A percentile compares a stretch with the other conserved stretches of the same genome.
Conservation (phyloP, 2,113 vertebrate genomes). For the Sciurus niger region DNA sequence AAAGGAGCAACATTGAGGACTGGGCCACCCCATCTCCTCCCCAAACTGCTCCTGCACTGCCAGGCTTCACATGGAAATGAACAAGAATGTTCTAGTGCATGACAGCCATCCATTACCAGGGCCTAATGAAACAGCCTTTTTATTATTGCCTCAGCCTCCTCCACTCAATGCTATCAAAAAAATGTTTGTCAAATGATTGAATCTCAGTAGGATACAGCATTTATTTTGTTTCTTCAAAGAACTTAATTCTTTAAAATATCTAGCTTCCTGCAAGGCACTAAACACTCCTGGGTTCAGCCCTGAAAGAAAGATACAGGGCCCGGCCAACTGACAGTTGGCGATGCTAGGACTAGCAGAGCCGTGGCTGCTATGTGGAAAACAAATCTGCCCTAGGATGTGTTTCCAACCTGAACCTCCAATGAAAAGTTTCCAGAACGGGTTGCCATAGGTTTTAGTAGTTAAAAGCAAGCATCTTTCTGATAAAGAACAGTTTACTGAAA, state of each 20-base stretch:
- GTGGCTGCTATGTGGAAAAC: neutral
- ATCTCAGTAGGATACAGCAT: neutral
- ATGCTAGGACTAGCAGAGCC: neutral
- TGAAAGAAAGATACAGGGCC: neutral
- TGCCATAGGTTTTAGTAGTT: neutral
- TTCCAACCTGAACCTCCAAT: neutral
- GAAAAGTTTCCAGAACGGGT: neutral
- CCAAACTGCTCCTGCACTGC: neutral
- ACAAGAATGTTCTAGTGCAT: neutral
- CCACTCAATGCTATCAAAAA: neutral
- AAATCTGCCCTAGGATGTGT: neutral
- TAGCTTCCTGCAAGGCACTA: too few species aligned
- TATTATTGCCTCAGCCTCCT: constrained; percentile 29
- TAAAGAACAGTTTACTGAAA: neutral
- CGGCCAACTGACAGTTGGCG: neutral
- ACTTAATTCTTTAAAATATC: neutral
- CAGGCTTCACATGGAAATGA: neutral
- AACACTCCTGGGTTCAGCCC: neutral
- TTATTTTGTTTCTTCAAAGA: neutral
- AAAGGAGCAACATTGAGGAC: neutral
- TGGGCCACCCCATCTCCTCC: neutral
- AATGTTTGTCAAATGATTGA: neutral
- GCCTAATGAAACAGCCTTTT: constrained; percentile 63
- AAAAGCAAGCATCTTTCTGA: neutral
- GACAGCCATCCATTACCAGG: constrained; percentile 36